phyloP scores from a whole-genome alignment of 2,888 invertebrate genomes.

The Lamellibrachia columna region DNA sequence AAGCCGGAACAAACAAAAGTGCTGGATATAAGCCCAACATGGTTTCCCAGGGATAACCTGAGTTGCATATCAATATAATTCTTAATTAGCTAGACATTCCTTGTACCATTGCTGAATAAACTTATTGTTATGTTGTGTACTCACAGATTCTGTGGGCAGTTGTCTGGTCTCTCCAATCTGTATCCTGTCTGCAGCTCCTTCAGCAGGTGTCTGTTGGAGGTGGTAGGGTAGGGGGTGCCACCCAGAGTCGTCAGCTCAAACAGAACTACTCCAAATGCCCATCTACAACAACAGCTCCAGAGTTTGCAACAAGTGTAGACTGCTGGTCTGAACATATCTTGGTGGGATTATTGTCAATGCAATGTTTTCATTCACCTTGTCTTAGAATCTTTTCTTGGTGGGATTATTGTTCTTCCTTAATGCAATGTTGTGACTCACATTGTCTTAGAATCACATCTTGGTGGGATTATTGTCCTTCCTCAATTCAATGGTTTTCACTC shows the following conservation, averaged over 20 bases:
- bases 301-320: background rate
- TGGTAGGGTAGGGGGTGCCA: constrained; percentile 81
- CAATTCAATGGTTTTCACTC: too few relatives aligned
- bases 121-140: constrained; percentile 50
- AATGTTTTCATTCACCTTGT: too few relatives aligned
- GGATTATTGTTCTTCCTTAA: too few relatives aligned
- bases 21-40: too few relatives aligned
- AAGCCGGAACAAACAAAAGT: too few relatives aligned
- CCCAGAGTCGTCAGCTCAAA: constrained; percentile 76
- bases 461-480: too few relatives aligned
- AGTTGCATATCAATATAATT: background rate
- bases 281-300: constrained; percentile 45
- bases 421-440: too few relatives aligned
- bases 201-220: constrained; percentile 76
- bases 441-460: too few relatives aligned
- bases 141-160: constrained; percentile 80
- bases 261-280: constrained; percentile 62
- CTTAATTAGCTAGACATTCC: too few relatives aligned
- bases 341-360: background rate
- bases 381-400: too few relatives aligned
- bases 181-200: constrained; percentile 78
- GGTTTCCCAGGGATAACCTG: too few relatives aligned
- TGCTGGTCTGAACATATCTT: background rate
- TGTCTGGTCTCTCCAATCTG: constrained; percentile 81
- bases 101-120: background rate